Evolutionary conservation across 2,797 vertebrate species (phyloP), one percentile per base, ranked within the genome.

Genomic region (Acanthurus leucopareius): DNA sequence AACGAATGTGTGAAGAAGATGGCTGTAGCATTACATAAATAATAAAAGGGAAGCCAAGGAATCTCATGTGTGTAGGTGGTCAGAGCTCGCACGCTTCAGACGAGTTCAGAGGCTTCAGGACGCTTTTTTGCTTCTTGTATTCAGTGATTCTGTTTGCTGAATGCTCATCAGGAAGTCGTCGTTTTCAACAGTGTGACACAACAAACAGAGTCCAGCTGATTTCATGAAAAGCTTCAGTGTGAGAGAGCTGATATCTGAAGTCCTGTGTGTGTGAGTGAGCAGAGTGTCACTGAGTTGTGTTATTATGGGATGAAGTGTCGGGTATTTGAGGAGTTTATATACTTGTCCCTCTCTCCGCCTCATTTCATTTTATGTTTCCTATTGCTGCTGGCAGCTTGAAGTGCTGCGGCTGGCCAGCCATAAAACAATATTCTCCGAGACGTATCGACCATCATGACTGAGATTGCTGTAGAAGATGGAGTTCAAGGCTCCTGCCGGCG

Each of bases 301-400:
- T 74, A 25, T 65, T 74, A 25, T 3, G 38, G 58, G 52, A 70
- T 83, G 56, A 84, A 79, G 75, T 53, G 49, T 17, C 13, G 60
- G 71, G 71, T 75, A 77, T 82, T 81, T 77, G 58, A 73, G 65
- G 81, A 77, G 75, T 88, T 92, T 70, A 86, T 88, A 86, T 62
- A 88, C 86, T 88, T 90, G 88, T 82, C 83, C 28, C 40, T 83
- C 80, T 89, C 83, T 82, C 58, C 28, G 78, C 78, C 88, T 91
- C 89, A 89, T 92, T 91, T 89, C 56, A 49, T 82, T 92, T 93
- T 79, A 86, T 93, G 84, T 88, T 86, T 90, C 79, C 63, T 82
- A 65, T 84, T 57, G 64, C 82, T 78, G 60, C 80, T 86, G 85
- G 83, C 88, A 91, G 86, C 76, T 72, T 79, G 57, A 88, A 79